Percentiles rank a stretch among this genome's conserved stretches.
phyloP scores from a whole-genome alignment of 2,113 vertebrate genomes.

The Bungarus multicinctus region DNA sequence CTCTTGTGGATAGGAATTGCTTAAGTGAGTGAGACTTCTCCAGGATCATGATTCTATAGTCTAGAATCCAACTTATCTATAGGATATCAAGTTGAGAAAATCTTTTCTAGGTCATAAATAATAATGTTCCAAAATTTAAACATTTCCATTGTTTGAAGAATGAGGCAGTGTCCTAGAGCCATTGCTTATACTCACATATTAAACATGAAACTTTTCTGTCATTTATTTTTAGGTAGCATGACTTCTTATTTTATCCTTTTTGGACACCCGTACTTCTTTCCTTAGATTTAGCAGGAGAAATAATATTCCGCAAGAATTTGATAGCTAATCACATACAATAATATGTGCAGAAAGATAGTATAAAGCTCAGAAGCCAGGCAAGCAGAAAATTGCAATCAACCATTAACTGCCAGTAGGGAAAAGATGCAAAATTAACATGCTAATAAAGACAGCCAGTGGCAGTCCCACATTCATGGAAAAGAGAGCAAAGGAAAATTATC shows the following conservation, averaged over 20 bases:
- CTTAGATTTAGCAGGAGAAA: background rate
- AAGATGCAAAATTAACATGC: background rate
- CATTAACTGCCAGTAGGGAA: background rate
- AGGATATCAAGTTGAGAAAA: background rate
- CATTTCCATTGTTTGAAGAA: background rate
- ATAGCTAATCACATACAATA: background rate
- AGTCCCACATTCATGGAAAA: background rate
- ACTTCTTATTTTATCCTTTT: background rate
- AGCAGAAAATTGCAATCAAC: background rate
- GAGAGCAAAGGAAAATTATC: background rate
- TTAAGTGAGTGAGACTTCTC: background rate
- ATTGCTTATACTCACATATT: background rate
- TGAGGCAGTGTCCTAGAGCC: background rate
- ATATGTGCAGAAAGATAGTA: background rate
- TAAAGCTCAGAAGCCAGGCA: background rate
- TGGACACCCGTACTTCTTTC: background rate
- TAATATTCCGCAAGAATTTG: background rate
- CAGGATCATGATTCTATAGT: background rate
- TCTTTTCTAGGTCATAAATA: background rate
- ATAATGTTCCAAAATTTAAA: background rate
- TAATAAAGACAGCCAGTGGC: background rate
- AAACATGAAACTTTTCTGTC: background rate
- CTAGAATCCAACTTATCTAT: background rate
- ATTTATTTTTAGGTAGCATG: background rate
- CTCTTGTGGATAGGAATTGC: background rate